Percentiles rank a stretch among this genome's conserved stretches.
phyloP scores from a whole-genome alignment of 1,140 invertebrate species.

The Gryon sp. region DNA sequence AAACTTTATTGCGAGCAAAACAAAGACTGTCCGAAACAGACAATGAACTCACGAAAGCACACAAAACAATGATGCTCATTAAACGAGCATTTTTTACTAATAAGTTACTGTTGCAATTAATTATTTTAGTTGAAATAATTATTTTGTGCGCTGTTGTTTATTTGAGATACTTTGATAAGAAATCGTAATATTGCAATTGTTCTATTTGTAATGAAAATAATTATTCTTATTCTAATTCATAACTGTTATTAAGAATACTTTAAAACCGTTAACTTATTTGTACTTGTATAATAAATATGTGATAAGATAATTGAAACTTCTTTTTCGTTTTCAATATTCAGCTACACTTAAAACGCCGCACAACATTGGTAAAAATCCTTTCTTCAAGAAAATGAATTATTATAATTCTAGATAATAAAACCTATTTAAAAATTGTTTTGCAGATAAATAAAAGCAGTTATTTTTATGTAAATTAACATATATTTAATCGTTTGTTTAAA shows the following conservation, averaged over 20 bases:
- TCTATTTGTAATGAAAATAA: not conserved
- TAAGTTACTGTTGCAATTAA: slow-evolving; percentile 84
- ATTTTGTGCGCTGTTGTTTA: slow-evolving; percentile 83
- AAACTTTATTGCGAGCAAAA: slow-evolving; percentile 82
- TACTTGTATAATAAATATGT: too few relatives aligned
- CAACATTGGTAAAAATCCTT: too few relatives aligned
- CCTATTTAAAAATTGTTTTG: too few relatives aligned
- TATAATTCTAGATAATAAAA: too few relatives aligned
- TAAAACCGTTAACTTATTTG: too few relatives aligned
- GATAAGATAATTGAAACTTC: too few relatives aligned
- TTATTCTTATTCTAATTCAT: not conserved
- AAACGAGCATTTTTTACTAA: slow-evolving; percentile 83
- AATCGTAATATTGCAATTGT: slow-evolving; percentile 19
- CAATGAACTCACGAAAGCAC: slow-evolving; percentile 81
- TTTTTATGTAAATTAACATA: not conserved
- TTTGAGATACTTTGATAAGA: slow-evolving; percentile 79
- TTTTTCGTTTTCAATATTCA: too few relatives aligned
- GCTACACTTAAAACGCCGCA: too few relatives aligned
- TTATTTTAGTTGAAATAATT: slow-evolving; percentile 83
- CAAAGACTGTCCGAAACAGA: slow-evolving; percentile 83
- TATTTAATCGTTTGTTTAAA: not conserved
- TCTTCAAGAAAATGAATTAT: too few relatives aligned
- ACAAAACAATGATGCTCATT: slow-evolving; percentile 83
- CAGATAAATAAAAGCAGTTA: not conserved
- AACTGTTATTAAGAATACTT: too few relatives aligned